These are phyloP conservation scores for Crax fasciolata DNA, from an alignment of 2,797 vertebrate genomes.

Conservation along the genomic window DNA sequence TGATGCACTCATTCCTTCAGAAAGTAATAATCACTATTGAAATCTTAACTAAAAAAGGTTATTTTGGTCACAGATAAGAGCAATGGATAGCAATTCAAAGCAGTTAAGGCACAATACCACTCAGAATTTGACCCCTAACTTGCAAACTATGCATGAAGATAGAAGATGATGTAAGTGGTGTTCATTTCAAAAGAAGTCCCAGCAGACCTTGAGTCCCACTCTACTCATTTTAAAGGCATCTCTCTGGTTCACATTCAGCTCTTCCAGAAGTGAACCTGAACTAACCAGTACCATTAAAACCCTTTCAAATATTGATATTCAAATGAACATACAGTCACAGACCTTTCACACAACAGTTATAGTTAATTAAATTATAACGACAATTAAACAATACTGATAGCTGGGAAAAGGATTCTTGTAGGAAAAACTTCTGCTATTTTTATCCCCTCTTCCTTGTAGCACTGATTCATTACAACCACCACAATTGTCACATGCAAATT, in stretches of 20 bases:
- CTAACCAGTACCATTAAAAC: background rate
- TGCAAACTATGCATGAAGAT: background rate
- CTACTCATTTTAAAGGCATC: background rate
- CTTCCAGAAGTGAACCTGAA: background rate
- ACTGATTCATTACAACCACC: constrained; percentile 52
- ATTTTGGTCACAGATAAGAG: background rate
- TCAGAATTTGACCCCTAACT: background rate
- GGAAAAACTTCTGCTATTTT: constrained; percentile 56
- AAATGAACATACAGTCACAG: background rate
- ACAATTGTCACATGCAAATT: constrained; percentile 57
- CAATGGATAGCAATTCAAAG: background rate
- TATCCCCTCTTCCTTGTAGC: constrained; percentile 12
- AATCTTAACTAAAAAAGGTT: background rate
- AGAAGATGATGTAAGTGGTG: background rate
- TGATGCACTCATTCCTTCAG: background rate
- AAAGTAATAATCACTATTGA: background rate
- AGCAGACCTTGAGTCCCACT: background rate
- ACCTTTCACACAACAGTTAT: constrained; percentile 2
- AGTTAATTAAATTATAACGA: constrained; percentile 25
- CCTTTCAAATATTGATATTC: constrained; percentile 21
- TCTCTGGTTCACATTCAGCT: background rate
- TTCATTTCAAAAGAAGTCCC: background rate
- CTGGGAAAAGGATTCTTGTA: constrained; percentile 26
- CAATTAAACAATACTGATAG: constrained; percentile 33
- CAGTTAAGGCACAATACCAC: background rate